A percentile compares a stretch with the other conserved stretches of the same genome.
phyloP scores from a whole-genome alignment of 2,888 invertebrate species.

The Ctenicera cuprea region DNA sequence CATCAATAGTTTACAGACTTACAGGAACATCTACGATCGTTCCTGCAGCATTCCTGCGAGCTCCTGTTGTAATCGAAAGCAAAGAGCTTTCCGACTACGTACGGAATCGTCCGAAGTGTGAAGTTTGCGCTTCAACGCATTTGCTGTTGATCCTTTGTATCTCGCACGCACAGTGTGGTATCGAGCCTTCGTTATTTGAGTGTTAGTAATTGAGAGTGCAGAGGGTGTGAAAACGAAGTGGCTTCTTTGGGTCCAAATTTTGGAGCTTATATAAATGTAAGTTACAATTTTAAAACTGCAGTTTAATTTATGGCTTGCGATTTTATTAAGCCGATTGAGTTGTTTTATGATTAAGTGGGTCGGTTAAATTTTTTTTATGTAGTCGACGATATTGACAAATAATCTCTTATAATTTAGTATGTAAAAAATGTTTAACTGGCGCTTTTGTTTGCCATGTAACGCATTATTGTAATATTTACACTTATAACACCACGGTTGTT shows the following conservation, averaged over 20 bases:
- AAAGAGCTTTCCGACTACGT: slow-evolving; percentile 25
- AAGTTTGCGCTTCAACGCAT: slow-evolving; percentile 49
- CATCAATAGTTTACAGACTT: slow-evolving; percentile 4
- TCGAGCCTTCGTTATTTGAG: slow-evolving; percentile 36
- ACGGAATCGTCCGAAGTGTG: slow-evolving; percentile 36
- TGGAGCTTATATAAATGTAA: slow-evolving; percentile 13
- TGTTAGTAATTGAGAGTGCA: slow-evolving; percentile 35
- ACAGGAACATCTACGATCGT: slow-evolving; percentile 13
- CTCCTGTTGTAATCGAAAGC: slow-evolving; percentile 10
- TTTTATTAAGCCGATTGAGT: neutral
- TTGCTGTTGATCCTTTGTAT: slow-evolving; percentile 48
- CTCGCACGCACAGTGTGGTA: slow-evolving; percentile 44
- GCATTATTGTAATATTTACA: too few relatives aligned
- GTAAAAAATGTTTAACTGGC: too few relatives aligned
- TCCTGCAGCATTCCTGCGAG: slow-evolving; percentile 23
- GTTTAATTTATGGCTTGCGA: neutral
- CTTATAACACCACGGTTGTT: too few relatives aligned
- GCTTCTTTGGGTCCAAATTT: slow-evolving; percentile 1
- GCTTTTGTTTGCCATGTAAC: too few relatives aligned
- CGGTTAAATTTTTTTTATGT: too few relatives aligned
- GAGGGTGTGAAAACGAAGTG: slow-evolving; percentile 24
- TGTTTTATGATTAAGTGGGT: too few relatives aligned
- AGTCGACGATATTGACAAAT: too few relatives aligned
- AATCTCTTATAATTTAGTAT: too few relatives aligned
- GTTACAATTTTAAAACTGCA: neutral